These are phyloP conservation scores for Andricus quercusramuli DNA, from an alignment of 2,888 invertebrate species.

Conservation along the genomic window DNA sequence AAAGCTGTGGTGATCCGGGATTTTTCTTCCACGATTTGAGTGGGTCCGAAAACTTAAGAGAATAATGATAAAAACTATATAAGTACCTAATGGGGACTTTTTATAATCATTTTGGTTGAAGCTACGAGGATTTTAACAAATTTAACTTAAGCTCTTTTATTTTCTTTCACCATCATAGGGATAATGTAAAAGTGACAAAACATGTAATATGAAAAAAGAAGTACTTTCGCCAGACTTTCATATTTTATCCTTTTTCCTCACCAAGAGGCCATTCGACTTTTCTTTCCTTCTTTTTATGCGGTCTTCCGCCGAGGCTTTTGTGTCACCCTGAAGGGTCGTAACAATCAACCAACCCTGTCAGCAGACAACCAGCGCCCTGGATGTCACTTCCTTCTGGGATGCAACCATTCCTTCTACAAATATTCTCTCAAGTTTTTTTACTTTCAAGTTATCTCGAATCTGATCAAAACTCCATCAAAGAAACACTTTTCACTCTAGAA, in stretches of 20 bases:
- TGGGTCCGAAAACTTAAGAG: not conserved
- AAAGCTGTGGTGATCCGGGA: too few relatives aligned
- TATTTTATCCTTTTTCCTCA: constrained; percentile 28
- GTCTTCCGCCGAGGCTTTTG: constrained; percentile 15
- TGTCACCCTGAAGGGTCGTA: constrained; percentile 10
- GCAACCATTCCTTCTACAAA: constrained; percentile 27
- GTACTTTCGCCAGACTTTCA: not conserved
- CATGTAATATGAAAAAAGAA: constrained; percentile 6
- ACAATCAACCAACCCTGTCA: constrained; percentile 39
- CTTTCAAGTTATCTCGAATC: constrained; percentile 28
- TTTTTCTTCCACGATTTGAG: not conserved
- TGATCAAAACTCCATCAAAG: constrained; percentile 21
- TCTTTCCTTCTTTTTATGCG: not conserved
- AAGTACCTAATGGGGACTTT: not conserved
- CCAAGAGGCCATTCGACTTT: not conserved
- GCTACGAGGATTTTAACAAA: not conserved
- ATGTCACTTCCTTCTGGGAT: constrained; percentile 27
- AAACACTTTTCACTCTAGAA: constrained; percentile 14
- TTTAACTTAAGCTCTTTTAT: not conserved
- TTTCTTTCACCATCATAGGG: not conserved
- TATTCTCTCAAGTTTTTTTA: constrained; percentile 32
- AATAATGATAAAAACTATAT: not conserved
- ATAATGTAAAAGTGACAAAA: constrained; percentile 5
- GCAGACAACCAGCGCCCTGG: constrained; percentile 15
- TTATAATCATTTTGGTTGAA: not conserved